These are phyloP conservation scores for Aphidius ervi DNA, from an alignment of 1,140 invertebrate species.

Conservation along the genomic window DNA sequence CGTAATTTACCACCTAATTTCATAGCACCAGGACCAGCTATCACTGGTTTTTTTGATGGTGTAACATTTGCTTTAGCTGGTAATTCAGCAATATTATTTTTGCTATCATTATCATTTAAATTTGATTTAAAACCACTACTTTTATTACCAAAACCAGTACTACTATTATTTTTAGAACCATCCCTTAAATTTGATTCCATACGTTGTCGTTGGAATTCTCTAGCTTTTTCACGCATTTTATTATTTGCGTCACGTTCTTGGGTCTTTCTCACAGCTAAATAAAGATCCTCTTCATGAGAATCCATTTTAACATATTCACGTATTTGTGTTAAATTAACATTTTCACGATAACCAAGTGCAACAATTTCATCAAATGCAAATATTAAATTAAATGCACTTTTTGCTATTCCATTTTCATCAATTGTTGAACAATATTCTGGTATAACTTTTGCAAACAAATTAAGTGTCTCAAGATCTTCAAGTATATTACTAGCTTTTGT, in stretches of 20 bases:
- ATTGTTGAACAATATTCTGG: slow-evolving; percentile 89
- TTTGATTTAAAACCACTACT: slow-evolving; percentile 50
- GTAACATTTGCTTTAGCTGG: slow-evolving; percentile 51
- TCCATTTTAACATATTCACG: slow-evolving; percentile 99
- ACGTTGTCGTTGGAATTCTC: slow-evolving; percentile 83
- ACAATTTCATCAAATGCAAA: slow-evolving; percentile 99
- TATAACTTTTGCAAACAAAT: slow-evolving; percentile 95
- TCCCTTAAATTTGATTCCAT: slow-evolving; percentile 80
- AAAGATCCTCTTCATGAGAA: slow-evolving; percentile 98
- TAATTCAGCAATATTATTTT: slow-evolving; percentile 50
- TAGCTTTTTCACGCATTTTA: slow-evolving; percentile 95
- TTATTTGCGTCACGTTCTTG: slow-evolving; percentile 97
- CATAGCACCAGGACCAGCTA: slow-evolving; percentile 69
- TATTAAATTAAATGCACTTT: slow-evolving; percentile 95
- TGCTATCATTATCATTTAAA: slow-evolving; percentile 53
- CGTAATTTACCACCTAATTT: slow-evolving; percentile 91
- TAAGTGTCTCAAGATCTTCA: slow-evolving; percentile 95
- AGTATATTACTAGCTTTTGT: slow-evolving; percentile 98
- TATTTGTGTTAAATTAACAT: slow-evolving; percentile 97
- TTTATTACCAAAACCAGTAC: slow-evolving; percentile 60
- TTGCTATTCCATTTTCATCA: slow-evolving; percentile 90
- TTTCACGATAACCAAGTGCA: slow-evolving; percentile 95
- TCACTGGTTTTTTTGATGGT: slow-evolving; percentile 48
- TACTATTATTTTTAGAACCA: slow-evolving; percentile 53
- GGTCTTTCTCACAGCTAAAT: slow-evolving; percentile 92